A percentile compares a stretch with the other conserved stretches of the same genome.
Conservation (phyloP, 2,797 vertebrate species). For the Bradypodion ventrale region DNA sequence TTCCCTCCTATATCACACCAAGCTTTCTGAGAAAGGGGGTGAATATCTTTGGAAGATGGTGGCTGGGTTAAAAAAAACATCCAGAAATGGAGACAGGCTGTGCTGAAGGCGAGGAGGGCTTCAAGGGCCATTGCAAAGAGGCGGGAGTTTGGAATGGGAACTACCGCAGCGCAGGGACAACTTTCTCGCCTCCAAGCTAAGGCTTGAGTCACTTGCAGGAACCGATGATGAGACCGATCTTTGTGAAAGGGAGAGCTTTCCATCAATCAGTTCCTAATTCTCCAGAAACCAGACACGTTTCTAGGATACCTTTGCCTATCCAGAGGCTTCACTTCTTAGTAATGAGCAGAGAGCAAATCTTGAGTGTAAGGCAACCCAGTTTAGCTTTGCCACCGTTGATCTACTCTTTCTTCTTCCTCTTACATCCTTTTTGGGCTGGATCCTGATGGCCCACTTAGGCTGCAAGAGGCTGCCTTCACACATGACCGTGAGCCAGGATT, state of each 20-base stretch:
- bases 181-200: no score
- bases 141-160: no score
- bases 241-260: background rate
- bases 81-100: background rate
- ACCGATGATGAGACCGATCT: no score
- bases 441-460: background rate
- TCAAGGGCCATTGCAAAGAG: background rate
- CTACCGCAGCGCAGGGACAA: no score
- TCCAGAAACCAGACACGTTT: background rate
- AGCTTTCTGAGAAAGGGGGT: background rate
- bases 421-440: slow-evolving; percentile 13
- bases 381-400: slow-evolving; percentile 51
- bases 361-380: background rate
- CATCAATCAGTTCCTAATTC: rapidly evolving
- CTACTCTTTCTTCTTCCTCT: background rate
- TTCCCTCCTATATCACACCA: background rate
- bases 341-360: background rate
- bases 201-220: background rate
- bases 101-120: background rate
- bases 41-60: background rate
- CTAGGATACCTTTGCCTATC: background rate
- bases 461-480: background rate
- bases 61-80: background rate
- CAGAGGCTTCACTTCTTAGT: background rate
- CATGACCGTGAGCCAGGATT: background rate